A percentile compares a stretch with the other conserved stretches of the same genome.
phyloP scores from a whole-genome alignment of 2,888 invertebrate genomes.

The Cephalotes varians region DNA sequence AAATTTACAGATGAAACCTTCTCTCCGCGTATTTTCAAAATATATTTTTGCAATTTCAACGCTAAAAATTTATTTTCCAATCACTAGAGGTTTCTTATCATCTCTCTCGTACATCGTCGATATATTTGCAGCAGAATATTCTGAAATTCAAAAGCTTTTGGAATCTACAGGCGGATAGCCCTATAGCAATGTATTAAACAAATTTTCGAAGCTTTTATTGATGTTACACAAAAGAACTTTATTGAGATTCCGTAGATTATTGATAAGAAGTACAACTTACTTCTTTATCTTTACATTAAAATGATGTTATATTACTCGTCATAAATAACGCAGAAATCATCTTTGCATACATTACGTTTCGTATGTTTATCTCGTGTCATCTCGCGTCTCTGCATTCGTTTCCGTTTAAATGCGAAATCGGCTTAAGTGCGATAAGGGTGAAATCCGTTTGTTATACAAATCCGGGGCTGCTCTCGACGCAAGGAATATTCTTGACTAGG shows the following conservation, averaged over 20 bases:
- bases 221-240: not conserved
- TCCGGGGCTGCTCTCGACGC: not conserved
- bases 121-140: constrained; percentile 8
- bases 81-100: not conserved
- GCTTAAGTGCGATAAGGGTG: not conserved
- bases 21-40: constrained; percentile 1
- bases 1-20: not conserved
- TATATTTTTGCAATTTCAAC: not conserved
- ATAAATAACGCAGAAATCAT: not conserved
- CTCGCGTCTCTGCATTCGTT: not conserved
- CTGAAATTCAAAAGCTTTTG: not conserved
- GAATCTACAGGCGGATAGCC: not conserved
- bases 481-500: constrained; percentile 1
- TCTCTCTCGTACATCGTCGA: not conserved
- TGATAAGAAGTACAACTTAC: not conserved
- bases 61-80: not conserved
- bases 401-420: not conserved
- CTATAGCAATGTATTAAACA: not conserved
- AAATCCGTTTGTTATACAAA: constrained; percentile 33
- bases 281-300: constrained; percentile 1
- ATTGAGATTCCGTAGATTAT: not conserved
- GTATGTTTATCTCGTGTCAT: not conserved
- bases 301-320: not conserved
- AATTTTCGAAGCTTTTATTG: not conserved
- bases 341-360: not conserved